phyloP scores from a whole-genome alignment of 2,113 vertebrate species.

The Brachyhypopomus occidentalis region DNA sequence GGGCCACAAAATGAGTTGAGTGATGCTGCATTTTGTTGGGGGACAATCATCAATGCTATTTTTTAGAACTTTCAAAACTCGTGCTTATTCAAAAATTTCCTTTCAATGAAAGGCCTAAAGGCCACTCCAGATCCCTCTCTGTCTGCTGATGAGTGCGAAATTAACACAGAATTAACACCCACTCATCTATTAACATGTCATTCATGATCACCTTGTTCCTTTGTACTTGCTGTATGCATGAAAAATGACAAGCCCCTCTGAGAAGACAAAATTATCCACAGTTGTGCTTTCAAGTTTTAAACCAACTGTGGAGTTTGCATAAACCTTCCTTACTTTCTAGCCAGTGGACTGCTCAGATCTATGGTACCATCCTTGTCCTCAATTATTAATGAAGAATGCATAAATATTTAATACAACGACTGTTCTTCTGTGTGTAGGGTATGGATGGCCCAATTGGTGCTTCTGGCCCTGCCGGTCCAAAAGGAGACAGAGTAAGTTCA shows the following conservation, averaged over 20 bases:
- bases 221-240: not conserved
- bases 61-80: not conserved
- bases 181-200: conserved; percentile 74
- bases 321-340: not conserved
- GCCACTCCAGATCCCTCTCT: conserved; percentile 37
- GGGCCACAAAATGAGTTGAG: not conserved
- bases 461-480: conserved; percentile 93
- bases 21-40: not conserved
- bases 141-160: conserved; percentile 52
- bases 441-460: conserved; percentile 88
- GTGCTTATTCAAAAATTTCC: not conserved
- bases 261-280: not conserved
- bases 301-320: not conserved
- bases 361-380: conserved; percentile 9
- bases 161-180: conserved; percentile 75
- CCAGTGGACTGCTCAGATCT: not conserved
- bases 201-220: conserved; percentile 52
- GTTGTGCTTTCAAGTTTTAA: not conserved
- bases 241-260: not conserved
- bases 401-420: not conserved
- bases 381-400: not conserved
- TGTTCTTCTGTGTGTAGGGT: conserved; percentile 76
- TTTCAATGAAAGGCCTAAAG: not conserved
- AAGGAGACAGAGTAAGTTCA: conserved; percentile 93
- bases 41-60: not conserved